Percentiles rank a stretch among this genome's conserved stretches.
Conservation (phyloP, 2,797 vertebrate genomes). For the Myotis findleyi region DNA sequence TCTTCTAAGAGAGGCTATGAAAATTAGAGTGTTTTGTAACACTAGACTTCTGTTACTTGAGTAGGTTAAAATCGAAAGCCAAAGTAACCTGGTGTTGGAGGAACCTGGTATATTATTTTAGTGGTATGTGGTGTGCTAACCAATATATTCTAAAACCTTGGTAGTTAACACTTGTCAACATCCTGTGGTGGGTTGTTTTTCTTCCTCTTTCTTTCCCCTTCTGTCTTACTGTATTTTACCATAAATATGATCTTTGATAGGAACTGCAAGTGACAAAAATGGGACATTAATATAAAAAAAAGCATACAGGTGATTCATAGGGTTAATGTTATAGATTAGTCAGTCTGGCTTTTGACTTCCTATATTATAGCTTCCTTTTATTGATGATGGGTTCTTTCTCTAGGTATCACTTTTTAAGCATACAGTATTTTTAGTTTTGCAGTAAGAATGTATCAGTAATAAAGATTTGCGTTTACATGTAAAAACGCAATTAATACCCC, state of each 20-base stretch:
- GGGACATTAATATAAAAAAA: neutral
- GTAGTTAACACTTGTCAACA: constrained; percentile 74
- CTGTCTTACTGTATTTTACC: constrained; percentile 63
- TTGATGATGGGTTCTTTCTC: neutral
- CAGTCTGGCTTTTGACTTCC: constrained; percentile 39
- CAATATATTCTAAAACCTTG: constrained; percentile 53
- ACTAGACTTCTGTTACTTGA: constrained; percentile 9
- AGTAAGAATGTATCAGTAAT: neutral
- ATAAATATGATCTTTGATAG: constrained; percentile 58
- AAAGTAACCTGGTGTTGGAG: constrained; percentile 56
- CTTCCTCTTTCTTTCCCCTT: constrained; percentile 65
- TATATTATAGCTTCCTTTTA: neutral
- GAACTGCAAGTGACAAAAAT: constrained; percentile 40
- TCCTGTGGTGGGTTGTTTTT: constrained; percentile 76
- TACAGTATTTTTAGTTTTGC: constrained; percentile 35
- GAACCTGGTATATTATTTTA: constrained; percentile 40
- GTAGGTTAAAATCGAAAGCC: constrained; percentile 60
- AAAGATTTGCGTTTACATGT: neutral
- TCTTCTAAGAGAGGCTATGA: constrained; percentile 41
- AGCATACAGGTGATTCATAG: neutral
- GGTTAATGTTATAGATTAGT: neutral
- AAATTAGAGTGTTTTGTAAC: constrained; percentile 42
- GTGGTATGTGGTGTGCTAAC: constrained; percentile 57
- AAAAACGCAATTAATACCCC: neutral
- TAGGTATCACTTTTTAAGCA: neutral